Base-by-base conservation (phyloP, 1,140 invertebrate genomes). In the Saccostrea glomerata region DNA sequence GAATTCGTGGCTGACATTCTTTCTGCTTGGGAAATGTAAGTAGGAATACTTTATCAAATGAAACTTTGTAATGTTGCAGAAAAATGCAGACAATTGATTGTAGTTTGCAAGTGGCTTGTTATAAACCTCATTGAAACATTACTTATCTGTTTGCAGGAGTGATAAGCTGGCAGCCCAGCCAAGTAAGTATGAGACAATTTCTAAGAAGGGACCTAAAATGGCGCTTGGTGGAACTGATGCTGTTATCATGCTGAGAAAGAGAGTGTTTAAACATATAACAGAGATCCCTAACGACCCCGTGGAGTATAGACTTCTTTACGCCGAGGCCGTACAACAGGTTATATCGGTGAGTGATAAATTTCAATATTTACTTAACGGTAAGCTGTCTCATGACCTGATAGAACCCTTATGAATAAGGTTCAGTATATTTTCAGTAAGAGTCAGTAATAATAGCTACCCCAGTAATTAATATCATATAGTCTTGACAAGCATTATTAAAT, bases 251-350 rank as follows among this genome's bases (percentile, higher is more conserved):
- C 99, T 99, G 95, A 98, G 98, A 93, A 97, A 98, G 87, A 96
- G 98, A 82, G 94, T 99, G 7, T 99, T 99, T 95, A 96, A 97
- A 88, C 97, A 97, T 90, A 97, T 97, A 3, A 96, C 97, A 55
- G 98, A 99, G 95, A 96, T 99, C 87, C 98, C 98, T n/a, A 98
- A 98, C 95, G 98, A 99, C 95, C 98, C 98, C 0, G 97, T 99
- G 0, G 98, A 99, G 96, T 97, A 99, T 7, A 98, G 98, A 92
- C 96, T 99, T 92, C 95, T 99, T 1, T 99, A 98, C 95, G 98
- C 98, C 63, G 98, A 99, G 95, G 98, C 98, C 91, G 98, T 99
- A 2, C 97, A 98, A 93, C 97, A 97, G 93, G 98, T 99, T 73
- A 98, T 99, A 9, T 98, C 98, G 96, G 98, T 98, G 96, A 94